phyloP scores from a whole-genome alignment of 1,140 invertebrate species.

The Drosophila sp. region DNA sequence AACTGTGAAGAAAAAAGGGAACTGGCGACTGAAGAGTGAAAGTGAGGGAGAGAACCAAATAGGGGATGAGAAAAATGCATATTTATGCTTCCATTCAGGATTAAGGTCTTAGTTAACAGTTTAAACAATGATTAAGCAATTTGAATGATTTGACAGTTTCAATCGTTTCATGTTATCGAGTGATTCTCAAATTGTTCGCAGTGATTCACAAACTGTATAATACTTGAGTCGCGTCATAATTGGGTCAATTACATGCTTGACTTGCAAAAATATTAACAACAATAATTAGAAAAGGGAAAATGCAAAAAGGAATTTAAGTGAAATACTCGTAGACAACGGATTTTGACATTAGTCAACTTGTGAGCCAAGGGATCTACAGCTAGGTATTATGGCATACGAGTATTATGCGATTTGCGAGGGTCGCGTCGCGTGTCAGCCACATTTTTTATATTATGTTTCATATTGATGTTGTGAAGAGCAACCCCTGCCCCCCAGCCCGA shows the following conservation, averaged over 20 bases:
- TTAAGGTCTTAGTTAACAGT: slow-evolving; percentile 34
- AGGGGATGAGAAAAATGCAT: background rate
- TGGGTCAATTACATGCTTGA: slow-evolving; percentile 77
- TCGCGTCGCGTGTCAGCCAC: slow-evolving; percentile 78
- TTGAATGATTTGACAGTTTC: background rate
- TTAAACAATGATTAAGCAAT: slow-evolving; percentile 55
- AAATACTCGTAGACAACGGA: slow-evolving; percentile 33
- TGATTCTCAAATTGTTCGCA: slow-evolving; percentile 16
- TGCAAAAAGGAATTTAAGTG: slow-evolving; percentile 60
- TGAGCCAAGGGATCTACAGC: slow-evolving; percentile 36
- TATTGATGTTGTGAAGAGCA: slow-evolving; percentile 25
- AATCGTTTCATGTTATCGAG: background rate
- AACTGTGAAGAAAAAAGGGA: slow-evolving; percentile 31
- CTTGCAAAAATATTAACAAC: slow-evolving; percentile 59
- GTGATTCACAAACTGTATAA: slow-evolving; percentile 13
- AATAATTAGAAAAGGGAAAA: slow-evolving; percentile 52
- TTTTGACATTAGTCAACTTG: slow-evolving; percentile 46
- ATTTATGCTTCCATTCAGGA: background rate
- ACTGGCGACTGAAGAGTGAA: slow-evolving; percentile 23
- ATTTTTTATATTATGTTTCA: slow-evolving; percentile 56
- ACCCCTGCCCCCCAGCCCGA: slow-evolving; percentile 41
- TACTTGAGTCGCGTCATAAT: slow-evolving; percentile 25
- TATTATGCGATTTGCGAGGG: slow-evolving; percentile 68
- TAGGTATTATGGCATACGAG: slow-evolving; percentile 64
- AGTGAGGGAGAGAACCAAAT: background rate